Conservation (phyloP, 2,113 vertebrate species). For the Mystacornis crossleyi region DNA sequence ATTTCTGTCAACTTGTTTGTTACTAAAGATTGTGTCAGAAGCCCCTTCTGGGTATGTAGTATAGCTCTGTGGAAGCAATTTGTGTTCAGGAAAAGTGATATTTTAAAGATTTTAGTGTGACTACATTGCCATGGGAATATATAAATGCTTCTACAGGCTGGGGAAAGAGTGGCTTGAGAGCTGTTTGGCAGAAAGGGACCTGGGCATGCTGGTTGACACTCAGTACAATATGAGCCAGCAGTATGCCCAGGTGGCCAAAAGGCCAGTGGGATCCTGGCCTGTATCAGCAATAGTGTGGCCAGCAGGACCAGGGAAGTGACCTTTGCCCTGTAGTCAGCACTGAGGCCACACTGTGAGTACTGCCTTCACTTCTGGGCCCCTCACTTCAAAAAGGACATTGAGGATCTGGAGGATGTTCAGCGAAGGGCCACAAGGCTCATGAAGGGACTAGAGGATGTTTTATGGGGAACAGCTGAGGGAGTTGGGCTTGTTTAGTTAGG, state of each 20-base stretch:
- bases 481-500: not conserved
- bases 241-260: not conserved
- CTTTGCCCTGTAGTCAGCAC: not conserved
- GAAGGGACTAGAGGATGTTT: not conserved
- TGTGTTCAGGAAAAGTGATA: not conserved
- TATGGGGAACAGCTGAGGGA: not conserved
- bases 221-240: not conserved
- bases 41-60: not conserved
- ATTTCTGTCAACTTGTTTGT: not conserved
- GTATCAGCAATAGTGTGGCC: not conserved
- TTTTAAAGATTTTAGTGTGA: not conserved
- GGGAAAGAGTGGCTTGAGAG: not conserved
- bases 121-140: not conserved
- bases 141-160: not conserved
- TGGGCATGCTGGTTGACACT: not conserved
- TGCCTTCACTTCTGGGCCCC: not conserved
- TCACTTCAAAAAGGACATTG: not conserved
- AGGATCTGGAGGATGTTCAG: not conserved
- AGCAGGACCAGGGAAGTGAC: not conserved
- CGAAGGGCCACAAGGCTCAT: not conserved
- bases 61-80: not conserved
- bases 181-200: not conserved
- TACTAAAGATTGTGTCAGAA: not conserved
- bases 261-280: not conserved
- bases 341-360: rapidly evolving